Percentiles rank a stretch among this genome's conserved stretches.
These are phyloP conservation scores for Hydrotaea diabolus DNA, from an alignment of 2,888 invertebrate species.

Conservation along the genomic window DNA sequence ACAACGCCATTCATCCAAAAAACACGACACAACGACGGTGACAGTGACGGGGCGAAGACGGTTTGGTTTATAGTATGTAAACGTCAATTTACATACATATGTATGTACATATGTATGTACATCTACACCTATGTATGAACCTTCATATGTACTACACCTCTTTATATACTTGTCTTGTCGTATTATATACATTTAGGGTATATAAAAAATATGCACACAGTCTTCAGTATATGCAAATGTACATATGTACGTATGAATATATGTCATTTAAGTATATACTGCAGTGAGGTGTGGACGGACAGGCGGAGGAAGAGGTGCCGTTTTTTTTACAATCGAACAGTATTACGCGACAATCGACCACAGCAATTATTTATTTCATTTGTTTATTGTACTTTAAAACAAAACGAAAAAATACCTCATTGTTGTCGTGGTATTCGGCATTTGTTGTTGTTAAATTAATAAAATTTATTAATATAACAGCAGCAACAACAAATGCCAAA, in stretches of 20 bases:
- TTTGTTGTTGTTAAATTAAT: background rate
- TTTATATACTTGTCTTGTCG: too few relatives aligned
- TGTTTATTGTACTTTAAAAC: slow-evolving; percentile 64
- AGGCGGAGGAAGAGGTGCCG: background rate
- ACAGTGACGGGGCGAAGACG: background rate
- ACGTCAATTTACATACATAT: background rate
- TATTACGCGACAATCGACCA: slow-evolving; percentile 45
- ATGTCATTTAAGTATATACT: slow-evolving; percentile 8
- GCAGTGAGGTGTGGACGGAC: background rate
- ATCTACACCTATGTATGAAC: background rate
- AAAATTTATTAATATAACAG: slow-evolving; percentile 1
- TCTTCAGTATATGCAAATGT: background rate
- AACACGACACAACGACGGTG: background rate
- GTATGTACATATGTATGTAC: background rate
- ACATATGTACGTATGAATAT: background rate
- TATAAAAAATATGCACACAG: too few relatives aligned
- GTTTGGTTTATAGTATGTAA: background rate
- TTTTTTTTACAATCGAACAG: slow-evolving; percentile 10
- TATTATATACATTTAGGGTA: too few relatives aligned
- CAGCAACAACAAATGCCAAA: background rate
- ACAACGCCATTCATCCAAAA: too few relatives aligned
- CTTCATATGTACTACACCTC: background rate
- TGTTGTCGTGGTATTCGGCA: background rate
- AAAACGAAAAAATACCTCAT: slow-evolving; percentile 10
- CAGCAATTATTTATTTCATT: slow-evolving; percentile 66